phyloP scores from a whole-genome alignment of 2,888 invertebrate genomes.

The Toxonevra muliebris region DNA sequence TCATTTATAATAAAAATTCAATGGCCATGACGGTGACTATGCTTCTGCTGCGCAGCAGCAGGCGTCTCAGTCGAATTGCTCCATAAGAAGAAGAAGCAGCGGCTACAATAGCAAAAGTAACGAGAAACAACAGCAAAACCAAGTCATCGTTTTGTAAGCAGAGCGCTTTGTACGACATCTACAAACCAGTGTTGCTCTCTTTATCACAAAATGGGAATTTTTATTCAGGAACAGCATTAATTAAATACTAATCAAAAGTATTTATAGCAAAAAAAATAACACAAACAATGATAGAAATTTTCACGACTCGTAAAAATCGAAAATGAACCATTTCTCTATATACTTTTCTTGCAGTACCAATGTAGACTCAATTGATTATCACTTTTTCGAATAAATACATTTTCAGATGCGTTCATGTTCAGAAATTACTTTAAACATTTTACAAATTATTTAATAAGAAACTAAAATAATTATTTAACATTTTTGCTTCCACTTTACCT shows the following conservation, averaged over 20 bases:
- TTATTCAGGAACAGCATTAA: too few species aligned
- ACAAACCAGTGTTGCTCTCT: conserved; percentile 22
- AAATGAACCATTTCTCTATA: too few species aligned
- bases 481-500: background rate
- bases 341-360: too few species aligned
- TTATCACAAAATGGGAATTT: too few species aligned
- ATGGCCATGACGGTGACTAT: conserved; percentile 52
- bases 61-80: conserved; percentile 8
- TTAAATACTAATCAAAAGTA: too few species aligned
- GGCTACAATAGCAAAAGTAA: background rate
- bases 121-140: conserved; percentile 14
- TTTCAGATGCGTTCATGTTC: background rate
- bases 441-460: background rate
- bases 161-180: background rate
- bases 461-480: background rate
- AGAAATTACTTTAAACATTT: background rate
- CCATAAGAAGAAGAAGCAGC: conserved; percentile 10
- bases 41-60: conserved; percentile 3
- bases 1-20: conserved; percentile 48
- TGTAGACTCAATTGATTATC: too few species aligned
- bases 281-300: too few species aligned
- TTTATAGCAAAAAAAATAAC: too few species aligned
- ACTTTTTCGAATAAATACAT: background rate
- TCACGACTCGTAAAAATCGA: too few species aligned
- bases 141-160: conserved; percentile 12